phyloP scores from a whole-genome alignment of 2,113 vertebrate genomes.

The Helogale parvula region DNA sequence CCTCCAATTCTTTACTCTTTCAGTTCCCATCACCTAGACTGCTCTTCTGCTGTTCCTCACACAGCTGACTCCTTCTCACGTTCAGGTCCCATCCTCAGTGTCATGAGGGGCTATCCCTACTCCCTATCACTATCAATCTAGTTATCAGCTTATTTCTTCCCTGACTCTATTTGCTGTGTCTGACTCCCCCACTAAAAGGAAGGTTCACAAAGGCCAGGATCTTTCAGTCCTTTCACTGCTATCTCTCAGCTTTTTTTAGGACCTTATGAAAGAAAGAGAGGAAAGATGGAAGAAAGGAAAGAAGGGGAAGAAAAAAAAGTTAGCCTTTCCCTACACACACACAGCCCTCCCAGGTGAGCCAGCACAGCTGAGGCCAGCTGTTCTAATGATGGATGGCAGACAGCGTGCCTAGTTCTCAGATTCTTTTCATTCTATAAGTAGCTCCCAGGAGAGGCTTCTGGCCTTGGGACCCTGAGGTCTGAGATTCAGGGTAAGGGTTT shows the following conservation, averaged over 20 bases:
- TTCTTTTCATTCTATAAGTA: background rate
- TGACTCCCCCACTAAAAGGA: background rate
- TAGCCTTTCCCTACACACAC: background rate
- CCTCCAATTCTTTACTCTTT: background rate
- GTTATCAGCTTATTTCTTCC: background rate
- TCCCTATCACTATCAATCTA: background rate
- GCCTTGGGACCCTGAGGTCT: background rate
- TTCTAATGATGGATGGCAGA: background rate
- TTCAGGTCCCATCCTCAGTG: background rate
- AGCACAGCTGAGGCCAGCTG: background rate
- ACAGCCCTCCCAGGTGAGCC: background rate
- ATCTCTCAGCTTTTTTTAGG: background rate
- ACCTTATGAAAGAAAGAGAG: background rate
- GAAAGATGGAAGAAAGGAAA: background rate
- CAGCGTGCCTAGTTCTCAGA: background rate
- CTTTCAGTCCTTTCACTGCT: background rate
- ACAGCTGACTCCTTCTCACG: background rate
- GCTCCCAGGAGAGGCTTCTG: background rate
- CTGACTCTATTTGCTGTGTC: background rate
- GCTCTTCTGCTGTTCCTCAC: background rate
- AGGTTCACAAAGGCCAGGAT: background rate
- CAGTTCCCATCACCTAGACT: background rate
- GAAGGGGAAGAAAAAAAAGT: background rate
- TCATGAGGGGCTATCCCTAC: background rate
- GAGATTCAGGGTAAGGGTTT: background rate